Conservation (phyloP, 2,888 invertebrate genomes). For the Drosophila flavopinicola region DNA sequence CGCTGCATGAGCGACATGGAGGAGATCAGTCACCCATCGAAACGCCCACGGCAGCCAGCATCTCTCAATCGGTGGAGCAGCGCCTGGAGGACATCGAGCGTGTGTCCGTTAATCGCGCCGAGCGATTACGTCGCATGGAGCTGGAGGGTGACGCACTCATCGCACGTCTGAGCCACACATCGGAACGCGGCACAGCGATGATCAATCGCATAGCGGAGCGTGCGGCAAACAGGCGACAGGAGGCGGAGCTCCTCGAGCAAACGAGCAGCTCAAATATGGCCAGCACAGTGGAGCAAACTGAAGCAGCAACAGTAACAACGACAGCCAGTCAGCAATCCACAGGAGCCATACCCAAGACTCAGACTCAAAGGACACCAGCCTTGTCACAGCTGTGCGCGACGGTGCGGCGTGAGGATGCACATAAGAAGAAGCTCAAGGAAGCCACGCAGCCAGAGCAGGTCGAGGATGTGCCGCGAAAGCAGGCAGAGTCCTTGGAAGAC, state of each 20-base stretch:
- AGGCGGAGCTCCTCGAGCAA: conserved; percentile 60
- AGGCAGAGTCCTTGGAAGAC: conserved; percentile 70
- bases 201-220: conserved; percentile 80
- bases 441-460: conserved; percentile 25
- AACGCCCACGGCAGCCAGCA: conserved; percentile 29
- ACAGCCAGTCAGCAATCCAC: conserved; percentile 73
- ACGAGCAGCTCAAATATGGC: no score
- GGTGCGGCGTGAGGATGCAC: conserved; percentile 52
- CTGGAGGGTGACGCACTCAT: conserved; percentile 92
- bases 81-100: conserved; percentile 81
- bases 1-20: conserved; percentile 72
- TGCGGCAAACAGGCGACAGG: conserved; percentile 70
- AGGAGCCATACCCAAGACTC: conserved; percentile 59
- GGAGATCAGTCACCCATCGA: background rate
- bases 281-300: conserved; percentile 42
- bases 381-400: conserved; percentile 74
- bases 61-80: conserved; percentile 68
- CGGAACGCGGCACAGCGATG: conserved; percentile 81
- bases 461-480: conserved; percentile 2
- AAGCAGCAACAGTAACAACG: conserved; percentile 57
- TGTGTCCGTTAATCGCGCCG: conserved; percentile 77
- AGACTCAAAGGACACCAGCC: conserved; percentile 37
- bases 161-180: conserved; percentile 76
- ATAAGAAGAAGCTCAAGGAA: conserved; percentile 48
- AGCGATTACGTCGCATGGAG: conserved; percentile 87